A percentile compares a stretch with the other conserved stretches of the same genome.
These are phyloP conservation scores for Chamaedrilus cognettii DNA, from an alignment of 2,888 invertebrate genomes.

Conservation along the genomic window DNA sequence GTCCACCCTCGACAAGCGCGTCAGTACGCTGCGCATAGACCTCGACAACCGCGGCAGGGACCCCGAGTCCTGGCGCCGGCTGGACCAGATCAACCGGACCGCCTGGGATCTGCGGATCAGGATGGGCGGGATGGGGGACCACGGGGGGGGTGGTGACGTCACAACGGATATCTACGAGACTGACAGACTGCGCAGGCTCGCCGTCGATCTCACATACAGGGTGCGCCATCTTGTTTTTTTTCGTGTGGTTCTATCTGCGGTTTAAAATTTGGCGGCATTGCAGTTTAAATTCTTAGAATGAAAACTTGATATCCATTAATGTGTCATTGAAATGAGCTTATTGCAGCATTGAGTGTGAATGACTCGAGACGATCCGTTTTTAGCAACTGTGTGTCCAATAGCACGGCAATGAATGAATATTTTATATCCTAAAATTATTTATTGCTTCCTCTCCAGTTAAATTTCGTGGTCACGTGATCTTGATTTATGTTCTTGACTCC, in stretches of 20 bases:
- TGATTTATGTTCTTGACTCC: neutral
- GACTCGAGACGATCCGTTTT: no score
- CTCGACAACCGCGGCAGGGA: constrained; percentile 80
- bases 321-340: no score
- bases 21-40: constrained; percentile 75
- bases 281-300: no score
- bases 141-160: neutral
- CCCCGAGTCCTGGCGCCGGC: constrained; percentile 62
- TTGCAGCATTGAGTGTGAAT: no score
- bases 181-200: neutral
- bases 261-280: no score
- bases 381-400: no score
- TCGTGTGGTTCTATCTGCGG: no score
- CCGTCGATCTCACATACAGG: neutral
- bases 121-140: neutral
- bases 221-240: neutral
- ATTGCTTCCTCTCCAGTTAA: no score
- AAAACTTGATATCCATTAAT: no score
- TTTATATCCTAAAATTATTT: no score
- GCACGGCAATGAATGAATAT: no score
- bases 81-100: constrained; percentile 8
- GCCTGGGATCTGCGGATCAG: neutral
- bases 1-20: constrained; percentile 70
- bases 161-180: neutral
- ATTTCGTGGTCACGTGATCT: no score